These are phyloP conservation scores for Vireo griseus DNA, from an alignment of 2,797 vertebrate species.

Conservation along the genomic window DNA sequence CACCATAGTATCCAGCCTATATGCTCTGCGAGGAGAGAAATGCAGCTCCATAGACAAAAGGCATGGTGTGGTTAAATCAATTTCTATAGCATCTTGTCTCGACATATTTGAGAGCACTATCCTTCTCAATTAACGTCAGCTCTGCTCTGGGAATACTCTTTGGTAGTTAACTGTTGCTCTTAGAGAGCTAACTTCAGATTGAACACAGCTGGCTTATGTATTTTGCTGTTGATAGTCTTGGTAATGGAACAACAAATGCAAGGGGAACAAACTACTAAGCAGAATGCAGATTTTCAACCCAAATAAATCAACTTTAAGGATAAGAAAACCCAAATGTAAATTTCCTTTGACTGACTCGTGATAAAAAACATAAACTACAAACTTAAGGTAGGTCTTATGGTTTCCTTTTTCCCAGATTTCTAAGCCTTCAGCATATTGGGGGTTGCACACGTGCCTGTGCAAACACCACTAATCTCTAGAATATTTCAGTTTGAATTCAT, in stretches of 20 bases:
- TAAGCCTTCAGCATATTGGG: neutral
- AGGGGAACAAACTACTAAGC: neutral
- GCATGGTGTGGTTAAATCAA: slow-evolving; percentile 41
- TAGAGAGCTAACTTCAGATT: slow-evolving; percentile 46
- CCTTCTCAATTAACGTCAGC: slow-evolving; percentile 61
- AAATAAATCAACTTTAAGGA: slow-evolving; percentile 29
- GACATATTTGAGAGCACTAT: slow-evolving; percentile 36
- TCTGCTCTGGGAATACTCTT: slow-evolving; percentile 45
- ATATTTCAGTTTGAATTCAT: neutral
- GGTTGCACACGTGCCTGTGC: neutral
- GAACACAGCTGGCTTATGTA: slow-evolving; percentile 40
- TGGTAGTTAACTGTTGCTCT: slow-evolving; percentile 53
- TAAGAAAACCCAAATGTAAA: neutral
- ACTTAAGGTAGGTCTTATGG: neutral
- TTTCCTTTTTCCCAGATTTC: neutral
- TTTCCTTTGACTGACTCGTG: neutral
- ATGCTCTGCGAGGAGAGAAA: neutral
- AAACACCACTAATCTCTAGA: neutral
- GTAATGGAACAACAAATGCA: slow-evolving; percentile 29
- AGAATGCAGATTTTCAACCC: slow-evolving; percentile 16
- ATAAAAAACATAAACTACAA: neutral
- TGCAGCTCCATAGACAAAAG: slow-evolving; percentile 28
- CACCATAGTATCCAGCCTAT: neutral
- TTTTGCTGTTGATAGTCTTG: slow-evolving; percentile 38
- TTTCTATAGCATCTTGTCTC: slow-evolving; percentile 49